phyloP scores from a whole-genome alignment of 2,888 invertebrate species.

The Acanthococcus lagerstroemiae region DNA sequence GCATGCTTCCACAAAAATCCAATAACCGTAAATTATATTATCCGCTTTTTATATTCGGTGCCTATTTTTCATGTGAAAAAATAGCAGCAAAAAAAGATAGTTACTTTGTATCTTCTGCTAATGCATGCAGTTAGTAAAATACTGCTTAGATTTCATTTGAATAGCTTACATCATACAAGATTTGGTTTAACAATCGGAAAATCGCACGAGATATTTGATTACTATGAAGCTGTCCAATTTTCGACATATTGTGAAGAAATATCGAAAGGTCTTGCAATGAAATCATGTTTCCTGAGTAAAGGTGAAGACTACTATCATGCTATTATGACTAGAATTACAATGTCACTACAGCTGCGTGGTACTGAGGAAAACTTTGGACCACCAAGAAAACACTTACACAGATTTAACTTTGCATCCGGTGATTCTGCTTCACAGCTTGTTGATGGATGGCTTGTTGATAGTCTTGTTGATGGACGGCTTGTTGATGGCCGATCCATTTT shows the following conservation, averaged over 20 bases:
- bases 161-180: neutral
- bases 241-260: neutral
- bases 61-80: neutral
- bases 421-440: too few relatives aligned
- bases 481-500: too few relatives aligned
- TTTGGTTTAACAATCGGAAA: neutral
- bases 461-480: too few relatives aligned
- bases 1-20: neutral
- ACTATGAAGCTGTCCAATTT: neutral
- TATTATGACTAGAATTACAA: neutral
- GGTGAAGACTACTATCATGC: neutral
- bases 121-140: neutral
- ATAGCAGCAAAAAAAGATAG: neutral
- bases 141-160: neutral
- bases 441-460: too few relatives aligned
- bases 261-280: neutral
- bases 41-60: neutral
- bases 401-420: too few relatives aligned
- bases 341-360: too few relatives aligned
- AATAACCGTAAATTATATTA: neutral
- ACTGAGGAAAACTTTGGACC: too few relatives aligned
- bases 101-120: neutral
- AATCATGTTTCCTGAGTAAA: neutral
- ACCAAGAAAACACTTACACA: too few relatives aligned
- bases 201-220: neutral